Percentiles rank a stretch among this genome's conserved stretches.
Evolutionary conservation across 2,797 vertebrate species (phyloP).

Genomic region (Mycteria americana): DNA sequence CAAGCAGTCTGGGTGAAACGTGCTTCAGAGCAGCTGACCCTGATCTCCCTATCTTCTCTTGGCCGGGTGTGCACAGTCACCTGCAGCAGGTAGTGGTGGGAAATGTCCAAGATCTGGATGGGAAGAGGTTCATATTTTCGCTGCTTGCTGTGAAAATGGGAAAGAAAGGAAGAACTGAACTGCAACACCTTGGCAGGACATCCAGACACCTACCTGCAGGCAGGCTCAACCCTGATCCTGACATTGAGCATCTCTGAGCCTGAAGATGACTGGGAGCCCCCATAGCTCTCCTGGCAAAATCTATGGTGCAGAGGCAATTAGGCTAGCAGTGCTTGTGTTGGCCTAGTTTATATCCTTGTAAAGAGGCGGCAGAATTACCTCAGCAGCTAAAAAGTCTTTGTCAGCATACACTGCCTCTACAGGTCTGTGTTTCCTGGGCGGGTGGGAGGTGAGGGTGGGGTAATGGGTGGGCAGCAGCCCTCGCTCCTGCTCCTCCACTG

Average conservation of each 20-base stretch:
- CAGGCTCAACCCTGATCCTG: not conserved
- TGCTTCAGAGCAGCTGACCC: not conserved
- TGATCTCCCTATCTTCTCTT: not conserved
- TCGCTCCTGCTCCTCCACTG: not conserved
- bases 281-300: not conserved
- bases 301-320: not conserved
- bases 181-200: not conserved
- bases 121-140: not conserved
- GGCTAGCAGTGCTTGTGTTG: not conserved
- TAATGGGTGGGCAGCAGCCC: not conserved
- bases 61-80: not conserved
- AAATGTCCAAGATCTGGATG: not conserved
- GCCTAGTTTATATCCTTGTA: not conserved
- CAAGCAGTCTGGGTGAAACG: accelerated
- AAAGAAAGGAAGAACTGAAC: not conserved
- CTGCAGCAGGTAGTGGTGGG: not conserved
- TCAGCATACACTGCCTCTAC: not conserved
- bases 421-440: not conserved
- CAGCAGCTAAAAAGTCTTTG: not conserved
- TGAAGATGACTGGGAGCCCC: not conserved
- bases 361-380: not conserved
- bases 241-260: not conserved
- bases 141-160: not conserved
- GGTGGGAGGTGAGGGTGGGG: not conserved
- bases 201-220: not conserved